Base-by-base conservation (phyloP, 2,113 vertebrate species). In the Gnathonemus echidnorhynchus region DNA sequence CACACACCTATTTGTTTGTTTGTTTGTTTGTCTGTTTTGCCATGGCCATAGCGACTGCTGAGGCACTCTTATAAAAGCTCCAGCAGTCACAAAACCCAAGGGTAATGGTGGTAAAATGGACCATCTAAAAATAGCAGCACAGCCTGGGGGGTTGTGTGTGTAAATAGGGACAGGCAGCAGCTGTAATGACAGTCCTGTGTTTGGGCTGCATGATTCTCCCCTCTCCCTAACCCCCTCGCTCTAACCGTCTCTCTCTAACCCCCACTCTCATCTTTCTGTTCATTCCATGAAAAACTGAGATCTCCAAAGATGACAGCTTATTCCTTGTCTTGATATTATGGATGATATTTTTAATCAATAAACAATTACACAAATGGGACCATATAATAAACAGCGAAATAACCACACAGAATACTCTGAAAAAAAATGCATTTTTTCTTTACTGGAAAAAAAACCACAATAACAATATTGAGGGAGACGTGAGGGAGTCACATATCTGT, bases 131-230 rank as follows among this genome's bases (percentile, higher is more conserved):
- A 90, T 90, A 87, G 89, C 62, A 39, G 11, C 19, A 19, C 45
- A 27, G 89, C 89, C 84, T 42, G 56, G 39, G 56, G 85, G 85
- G 89, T 42, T 87, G 21, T 87, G 45, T 24, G 84, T 42, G 89
- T 90, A 87, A 90, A 87, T 46, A 87, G 46, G n/a, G 56, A 58
- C 58, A 87, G 85, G 58, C 45, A 56, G 46, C 53, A 87, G 89
- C 84, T 90, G 89, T 74, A 90, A 70, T 90, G 89, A 74, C 85
- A 42, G 27, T 52, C 42, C 87, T 74, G 45, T 90, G 85, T 87
- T 86, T 4, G 46, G 46, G 45, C 56, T 66, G 56, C 46, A 90
- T 5, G 42, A 53, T 56, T 87, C 17, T 53, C 49, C 50, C 21
- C 87, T 49, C 24, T 86, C 53, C 58, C 1, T 84, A 24, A 24